Conservation (phyloP, 2,113 vertebrate species). For the Anser cygnoides region DNA sequence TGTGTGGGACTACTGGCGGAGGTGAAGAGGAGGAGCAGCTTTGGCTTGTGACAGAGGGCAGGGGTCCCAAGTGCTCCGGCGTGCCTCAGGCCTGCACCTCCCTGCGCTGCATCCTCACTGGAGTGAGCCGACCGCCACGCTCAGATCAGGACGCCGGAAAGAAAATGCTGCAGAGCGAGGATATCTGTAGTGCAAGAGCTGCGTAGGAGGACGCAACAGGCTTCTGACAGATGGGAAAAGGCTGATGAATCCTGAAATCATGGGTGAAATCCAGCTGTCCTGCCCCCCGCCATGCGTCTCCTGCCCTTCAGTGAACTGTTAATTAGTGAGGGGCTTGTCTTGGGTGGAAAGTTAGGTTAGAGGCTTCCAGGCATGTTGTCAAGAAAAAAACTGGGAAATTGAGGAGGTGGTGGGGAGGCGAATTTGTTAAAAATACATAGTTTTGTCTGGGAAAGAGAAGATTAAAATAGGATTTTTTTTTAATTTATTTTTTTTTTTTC, state of each 20-base stretch:
- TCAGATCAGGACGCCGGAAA: background rate
- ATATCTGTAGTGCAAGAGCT: background rate
- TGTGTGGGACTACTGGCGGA: background rate
- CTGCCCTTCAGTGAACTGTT: background rate
- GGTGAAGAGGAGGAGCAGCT: background rate
- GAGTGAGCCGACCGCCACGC: background rate
- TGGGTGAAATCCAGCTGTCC: background rate
- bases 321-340: background rate
- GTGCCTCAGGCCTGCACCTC: background rate
- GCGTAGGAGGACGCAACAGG: background rate
- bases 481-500: background rate
- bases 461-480: background rate
- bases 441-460: background rate
- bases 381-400: background rate
- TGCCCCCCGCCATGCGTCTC: background rate
- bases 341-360: background rate
- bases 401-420: background rate
- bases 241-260: background rate
- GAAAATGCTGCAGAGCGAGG: background rate
- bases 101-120: fast-evolving
- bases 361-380: background rate
- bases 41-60: background rate
- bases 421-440: background rate
- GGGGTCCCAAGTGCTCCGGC: background rate
- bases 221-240: slow-evolving; percentile 31